phyloP scores from a whole-genome alignment of 2,797 vertebrate genomes.

The Cossypha niveicapilla region DNA sequence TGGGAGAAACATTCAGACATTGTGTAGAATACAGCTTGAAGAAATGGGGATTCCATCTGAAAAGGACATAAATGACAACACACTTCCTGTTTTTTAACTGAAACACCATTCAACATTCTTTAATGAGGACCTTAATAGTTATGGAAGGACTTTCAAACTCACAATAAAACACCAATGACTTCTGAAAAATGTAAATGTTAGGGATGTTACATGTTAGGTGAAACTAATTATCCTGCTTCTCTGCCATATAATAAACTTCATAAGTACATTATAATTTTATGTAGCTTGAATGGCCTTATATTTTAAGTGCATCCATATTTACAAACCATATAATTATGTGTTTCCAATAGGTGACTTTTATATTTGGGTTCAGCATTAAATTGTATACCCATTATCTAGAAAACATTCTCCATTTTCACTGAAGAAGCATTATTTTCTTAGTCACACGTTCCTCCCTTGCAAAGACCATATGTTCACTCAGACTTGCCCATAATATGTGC shows the following conservation, averaged over 20 bases:
- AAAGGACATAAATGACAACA: not conserved
- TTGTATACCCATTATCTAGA: not conserved
- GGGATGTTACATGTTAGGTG: not conserved
- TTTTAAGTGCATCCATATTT: slow-evolving; percentile 11
- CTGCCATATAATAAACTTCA: not conserved
- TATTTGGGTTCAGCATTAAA: slow-evolving; percentile 14
- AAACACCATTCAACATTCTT: not conserved
- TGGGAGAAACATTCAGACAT: not conserved
- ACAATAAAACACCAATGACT: not conserved
- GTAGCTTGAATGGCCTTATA: not conserved
- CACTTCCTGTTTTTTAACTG: not conserved
- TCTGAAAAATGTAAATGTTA: not conserved
- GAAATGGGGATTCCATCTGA: not conserved
- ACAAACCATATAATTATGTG: slow-evolving; percentile 26
- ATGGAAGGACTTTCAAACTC: not conserved
- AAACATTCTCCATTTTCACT: not conserved
- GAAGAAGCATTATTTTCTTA: slow-evolving; percentile 19
- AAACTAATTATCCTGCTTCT: not conserved
- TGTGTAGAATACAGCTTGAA: not conserved
- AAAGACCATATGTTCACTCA: not conserved
- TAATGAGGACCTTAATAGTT: not conserved
- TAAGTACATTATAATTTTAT: slow-evolving; percentile 25
- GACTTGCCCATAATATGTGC: not conserved
- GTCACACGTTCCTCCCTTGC: not conserved
- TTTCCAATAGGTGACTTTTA: slow-evolving; percentile 21